Percentiles rank a stretch among this genome's conserved stretches.
Conservation (phyloP, 1,140 invertebrate genomes). For the Aricia agestis region DNA sequence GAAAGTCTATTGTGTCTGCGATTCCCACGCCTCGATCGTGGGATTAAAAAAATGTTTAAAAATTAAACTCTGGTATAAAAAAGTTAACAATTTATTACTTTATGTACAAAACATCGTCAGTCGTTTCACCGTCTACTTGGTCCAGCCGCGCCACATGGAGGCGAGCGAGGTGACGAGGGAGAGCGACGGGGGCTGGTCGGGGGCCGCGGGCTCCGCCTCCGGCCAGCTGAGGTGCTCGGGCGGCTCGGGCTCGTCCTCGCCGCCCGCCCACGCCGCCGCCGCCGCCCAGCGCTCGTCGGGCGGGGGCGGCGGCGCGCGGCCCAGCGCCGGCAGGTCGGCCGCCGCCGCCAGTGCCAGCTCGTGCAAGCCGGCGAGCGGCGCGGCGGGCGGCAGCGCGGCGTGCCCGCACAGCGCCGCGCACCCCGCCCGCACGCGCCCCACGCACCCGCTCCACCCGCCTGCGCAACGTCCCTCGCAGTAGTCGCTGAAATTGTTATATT, state of each 20-base stretch:
- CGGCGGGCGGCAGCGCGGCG: slow-evolving; percentile 29
- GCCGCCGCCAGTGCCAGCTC: slow-evolving; percentile 29
- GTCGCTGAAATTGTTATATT: slow-evolving; percentile 27
- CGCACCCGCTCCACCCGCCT: slow-evolving; percentile 31
- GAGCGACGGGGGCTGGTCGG: slow-evolving; percentile 75
- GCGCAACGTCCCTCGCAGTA: slow-evolving; percentile 34
- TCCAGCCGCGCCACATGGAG: slow-evolving; percentile 84
- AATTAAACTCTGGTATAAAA: no score
- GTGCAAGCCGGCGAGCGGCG: slow-evolving; percentile 25
- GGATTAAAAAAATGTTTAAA: no score
- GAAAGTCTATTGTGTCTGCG: no score
- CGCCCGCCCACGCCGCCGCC: slow-evolving; percentile 34
- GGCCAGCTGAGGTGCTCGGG: slow-evolving; percentile 69
- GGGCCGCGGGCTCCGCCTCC: slow-evolving; percentile 54
- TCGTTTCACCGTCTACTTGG: slow-evolving; percentile 60
- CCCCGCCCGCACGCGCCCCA: slow-evolving; percentile 34
- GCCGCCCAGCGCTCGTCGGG: slow-evolving; percentile 18
- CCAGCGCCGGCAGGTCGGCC: slow-evolving; percentile 31
- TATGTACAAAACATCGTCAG: background rate
- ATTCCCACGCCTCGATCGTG: no score
- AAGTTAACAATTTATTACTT: no score
- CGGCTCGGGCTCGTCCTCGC: slow-evolving; percentile 53
- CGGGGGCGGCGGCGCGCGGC: background rate
- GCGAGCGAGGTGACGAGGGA: slow-evolving; percentile 82
- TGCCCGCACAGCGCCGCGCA: slow-evolving; percentile 36